These are phyloP conservation scores for Alouatta palliata DNA, from an alignment of 2,113 vertebrate species.

Conservation along the genomic window DNA sequence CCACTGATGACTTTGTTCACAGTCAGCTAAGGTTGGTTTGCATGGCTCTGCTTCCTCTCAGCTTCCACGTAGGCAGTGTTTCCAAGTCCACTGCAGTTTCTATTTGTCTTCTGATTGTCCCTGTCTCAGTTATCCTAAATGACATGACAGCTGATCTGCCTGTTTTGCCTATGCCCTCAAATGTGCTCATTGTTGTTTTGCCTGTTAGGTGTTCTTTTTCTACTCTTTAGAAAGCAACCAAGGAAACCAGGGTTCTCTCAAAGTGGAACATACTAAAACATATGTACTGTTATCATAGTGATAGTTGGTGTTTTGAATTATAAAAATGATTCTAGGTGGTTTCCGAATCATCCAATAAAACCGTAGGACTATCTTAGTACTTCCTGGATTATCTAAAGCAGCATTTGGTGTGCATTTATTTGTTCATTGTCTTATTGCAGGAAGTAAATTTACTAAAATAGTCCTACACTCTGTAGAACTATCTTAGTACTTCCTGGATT, in stretches of 20 bases:
- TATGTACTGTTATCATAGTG: not conserved
- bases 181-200: not conserved
- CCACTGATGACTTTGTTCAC: not conserved
- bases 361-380: not conserved
- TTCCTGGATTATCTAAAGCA: constrained; percentile 10
- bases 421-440: not conserved
- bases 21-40: not conserved
- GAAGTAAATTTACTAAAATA: not conserved
- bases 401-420: not conserved
- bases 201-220: not conserved
- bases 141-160: not conserved
- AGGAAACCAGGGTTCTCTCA: not conserved
- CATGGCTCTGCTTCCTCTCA: not conserved
- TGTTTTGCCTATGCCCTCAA: not conserved
- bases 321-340: not conserved
- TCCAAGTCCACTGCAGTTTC: not conserved
- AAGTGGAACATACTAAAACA: not conserved
- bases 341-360: constrained; percentile 13
- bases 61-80: not conserved
- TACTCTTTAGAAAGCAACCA: not conserved
- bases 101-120: not conserved
- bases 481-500: not conserved
- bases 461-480: not conserved
- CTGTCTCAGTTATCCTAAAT: not conserved
- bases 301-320: not conserved